Conservation (phyloP, 2,113 vertebrate genomes). For the Zosterops lateralis region DNA sequence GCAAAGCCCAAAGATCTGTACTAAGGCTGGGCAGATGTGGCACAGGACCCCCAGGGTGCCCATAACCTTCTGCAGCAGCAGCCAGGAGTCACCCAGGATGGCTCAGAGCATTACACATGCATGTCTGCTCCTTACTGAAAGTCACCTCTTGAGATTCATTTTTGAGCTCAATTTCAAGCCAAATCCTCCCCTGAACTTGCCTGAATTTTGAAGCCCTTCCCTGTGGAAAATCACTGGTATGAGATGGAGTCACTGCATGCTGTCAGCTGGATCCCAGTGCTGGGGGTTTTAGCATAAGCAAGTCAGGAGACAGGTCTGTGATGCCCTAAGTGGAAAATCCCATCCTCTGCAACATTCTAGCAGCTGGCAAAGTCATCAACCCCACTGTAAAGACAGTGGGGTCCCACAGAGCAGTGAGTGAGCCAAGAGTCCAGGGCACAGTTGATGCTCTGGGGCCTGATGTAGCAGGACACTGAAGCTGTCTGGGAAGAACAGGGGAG, state of each 20-base stretch:
- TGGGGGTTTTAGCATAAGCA: not conserved
- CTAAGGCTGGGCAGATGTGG: not conserved
- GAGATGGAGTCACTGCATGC: not conserved
- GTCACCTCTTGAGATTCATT: not conserved
- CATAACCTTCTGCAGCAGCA: not conserved
- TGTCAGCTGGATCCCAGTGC: not conserved
- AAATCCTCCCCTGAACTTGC: not conserved
- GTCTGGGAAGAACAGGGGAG: not conserved
- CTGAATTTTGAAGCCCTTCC: not conserved
- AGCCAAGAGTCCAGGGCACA: not conserved
- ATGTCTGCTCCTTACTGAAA: not conserved
- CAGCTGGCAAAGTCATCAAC: not conserved
- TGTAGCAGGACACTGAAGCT: not conserved
- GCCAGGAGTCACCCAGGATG: not conserved
- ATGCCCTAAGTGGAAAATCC: not conserved
- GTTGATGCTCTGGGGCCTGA: not conserved
- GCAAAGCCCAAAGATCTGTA: not conserved
- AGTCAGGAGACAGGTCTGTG: not conserved
- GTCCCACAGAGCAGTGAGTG: not conserved
- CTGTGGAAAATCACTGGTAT: not conserved
- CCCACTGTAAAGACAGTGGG: not conserved
- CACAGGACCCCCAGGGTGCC: rapidly evolving
- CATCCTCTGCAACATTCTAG: not conserved
- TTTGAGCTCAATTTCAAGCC: not conserved
- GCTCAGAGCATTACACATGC: not conserved